A percentile compares a stretch with the other conserved stretches of the same genome.
phyloP scores from a whole-genome alignment of 2,797 vertebrate species.

The Morus bassanus region DNA sequence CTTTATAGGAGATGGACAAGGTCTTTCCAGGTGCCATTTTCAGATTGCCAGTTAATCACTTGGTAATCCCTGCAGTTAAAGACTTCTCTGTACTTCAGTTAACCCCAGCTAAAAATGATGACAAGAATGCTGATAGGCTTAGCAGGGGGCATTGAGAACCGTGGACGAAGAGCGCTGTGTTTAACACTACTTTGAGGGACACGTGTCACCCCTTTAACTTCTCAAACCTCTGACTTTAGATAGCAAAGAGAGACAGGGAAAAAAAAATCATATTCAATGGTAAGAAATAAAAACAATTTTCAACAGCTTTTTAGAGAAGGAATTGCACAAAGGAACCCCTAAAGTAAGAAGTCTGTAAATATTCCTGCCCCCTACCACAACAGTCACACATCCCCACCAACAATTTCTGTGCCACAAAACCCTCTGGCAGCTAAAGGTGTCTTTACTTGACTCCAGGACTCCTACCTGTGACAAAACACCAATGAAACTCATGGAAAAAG shows the following conservation, averaged over 20 bases:
- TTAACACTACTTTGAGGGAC: neutral
- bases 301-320: neutral
- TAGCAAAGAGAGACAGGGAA: neutral
- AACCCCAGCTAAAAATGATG: neutral
- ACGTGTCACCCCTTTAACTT: rapidly evolving
- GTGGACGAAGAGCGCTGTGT: neutral
- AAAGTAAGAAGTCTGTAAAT: neutral
- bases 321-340: neutral
- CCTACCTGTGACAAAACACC: neutral
- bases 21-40: neutral
- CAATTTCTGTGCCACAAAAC: neutral
- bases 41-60: neutral
- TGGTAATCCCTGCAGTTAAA: neutral
- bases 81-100: neutral
- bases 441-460: neutral
- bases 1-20: neutral
- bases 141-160: neutral
- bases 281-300: neutral
- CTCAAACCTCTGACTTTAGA: neutral
- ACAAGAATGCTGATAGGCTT: neutral
- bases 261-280: neutral
- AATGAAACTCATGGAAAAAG: neutral
- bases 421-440: neutral
- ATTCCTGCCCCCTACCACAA: neutral
- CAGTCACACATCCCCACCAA: neutral